Base-by-base conservation (phyloP, 1,140 invertebrate genomes). In the Micrasema longulum region DNA sequence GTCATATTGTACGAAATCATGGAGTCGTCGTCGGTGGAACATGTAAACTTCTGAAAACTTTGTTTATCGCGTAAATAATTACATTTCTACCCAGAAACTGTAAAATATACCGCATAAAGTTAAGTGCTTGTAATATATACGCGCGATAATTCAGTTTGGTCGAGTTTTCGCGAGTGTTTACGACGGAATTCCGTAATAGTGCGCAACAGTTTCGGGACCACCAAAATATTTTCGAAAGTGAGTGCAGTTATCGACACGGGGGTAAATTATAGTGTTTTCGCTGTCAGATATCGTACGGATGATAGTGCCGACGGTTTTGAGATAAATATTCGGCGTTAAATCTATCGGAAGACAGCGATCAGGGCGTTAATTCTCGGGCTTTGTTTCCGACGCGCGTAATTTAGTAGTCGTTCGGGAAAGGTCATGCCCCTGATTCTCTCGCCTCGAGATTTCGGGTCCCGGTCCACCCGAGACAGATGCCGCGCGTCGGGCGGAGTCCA, bases 211-310 rank as follows among this genome's bases (percentile, higher is more conserved):
- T 60, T 84, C 80, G 83, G 79, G 82, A 82, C 80, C 83, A 84
- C 83, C 83, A 84, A 83, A 84, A 85, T 84, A 85, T 84, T 85
- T 85, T 84, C 83, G 83, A 85, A 85, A 85, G 83, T 85, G 68
- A 69, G 68, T 69, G 60, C 47, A 43, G 35, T 62, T 38, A 22
- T 20, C 16, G 43, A 62, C 38, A 63, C 23, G 36, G 36, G 45
- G 3, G 22, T 45, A 38, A 20, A 14, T 18, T 63, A 43, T 41
- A 11, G 36, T 9, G 57, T 63, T 63, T 20, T 45, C 23, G 41
- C 41, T 23, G 1, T 20, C 45, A 22, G 23, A 43, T 43, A 16
- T n/a, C n/a, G n/a, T n/a, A n/a, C n/a, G n/a, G n/a, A n/a, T n/a
- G n/a, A n/a, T n/a, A n/a, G 36, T 60, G 11, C 22, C 10, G 31